phyloP scores from a whole-genome alignment of 64 coral and sea anemone species.

The Pocillopora damicornis region DNA sequence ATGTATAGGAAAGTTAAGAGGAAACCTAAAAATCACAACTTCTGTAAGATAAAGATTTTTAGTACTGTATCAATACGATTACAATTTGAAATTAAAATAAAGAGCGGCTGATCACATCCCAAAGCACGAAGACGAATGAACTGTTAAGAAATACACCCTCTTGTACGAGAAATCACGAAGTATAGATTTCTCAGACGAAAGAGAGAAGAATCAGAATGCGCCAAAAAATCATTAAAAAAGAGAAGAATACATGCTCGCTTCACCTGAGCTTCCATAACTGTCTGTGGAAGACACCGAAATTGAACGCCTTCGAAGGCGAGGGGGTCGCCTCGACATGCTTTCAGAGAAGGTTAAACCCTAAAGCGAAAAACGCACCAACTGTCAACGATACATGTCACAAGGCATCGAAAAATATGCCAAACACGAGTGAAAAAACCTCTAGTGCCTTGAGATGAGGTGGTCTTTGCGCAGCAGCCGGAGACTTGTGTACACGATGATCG shows the following conservation, averaged over 20 bases:
- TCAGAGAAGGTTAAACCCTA: constrained; percentile 98
- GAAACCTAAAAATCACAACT: background rate
- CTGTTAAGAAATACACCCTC: background rate
- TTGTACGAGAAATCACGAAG: background rate
- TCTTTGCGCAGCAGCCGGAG: constrained; percentile 92
- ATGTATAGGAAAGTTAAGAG: background rate
- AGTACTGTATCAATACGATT: background rate
- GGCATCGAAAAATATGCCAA: constrained; percentile 4
- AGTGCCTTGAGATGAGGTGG: constrained; percentile 82
- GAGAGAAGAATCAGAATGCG: background rate
- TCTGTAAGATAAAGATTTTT: background rate
- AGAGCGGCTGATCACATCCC: background rate
- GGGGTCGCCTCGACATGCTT: constrained; percentile 98
- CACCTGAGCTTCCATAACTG: constrained; percentile 99
- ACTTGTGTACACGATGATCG: constrained; percentile 90
- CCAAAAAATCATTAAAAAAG: background rate
- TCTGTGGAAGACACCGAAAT: constrained; percentile 99
- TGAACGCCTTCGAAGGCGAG: constrained; percentile 95
- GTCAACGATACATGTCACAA: constrained; percentile 4
- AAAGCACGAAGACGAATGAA: background rate
- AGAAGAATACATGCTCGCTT: constrained; percentile 23
- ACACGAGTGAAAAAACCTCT: constrained; percentile 53
- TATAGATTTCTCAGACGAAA: background rate
- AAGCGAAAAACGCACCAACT: constrained; percentile 47
- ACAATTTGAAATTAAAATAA: background rate